A percentile compares a stretch with the other conserved stretches of the same genome.
phyloP scores from a whole-genome alignment of 2,113 vertebrate genomes.

The Madoqua kirkii region DNA sequence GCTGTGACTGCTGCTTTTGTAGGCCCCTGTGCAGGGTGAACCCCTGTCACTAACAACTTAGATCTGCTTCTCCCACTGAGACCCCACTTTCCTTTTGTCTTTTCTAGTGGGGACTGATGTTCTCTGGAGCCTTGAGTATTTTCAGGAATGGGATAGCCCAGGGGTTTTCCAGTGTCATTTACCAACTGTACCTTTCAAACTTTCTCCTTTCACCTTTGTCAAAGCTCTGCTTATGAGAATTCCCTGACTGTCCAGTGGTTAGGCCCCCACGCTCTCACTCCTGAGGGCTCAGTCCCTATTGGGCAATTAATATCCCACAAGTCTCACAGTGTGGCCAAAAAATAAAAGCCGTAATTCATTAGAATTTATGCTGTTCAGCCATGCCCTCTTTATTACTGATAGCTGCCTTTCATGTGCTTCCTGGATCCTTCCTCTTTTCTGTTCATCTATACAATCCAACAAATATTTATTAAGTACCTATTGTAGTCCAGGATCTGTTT shows the following conservation, averaged over 20 bases:
- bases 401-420: neutral
- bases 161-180: neutral
- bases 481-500: neutral
- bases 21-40: neutral
- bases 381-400: neutral
- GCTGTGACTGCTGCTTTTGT: neutral
- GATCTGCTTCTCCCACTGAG: neutral
- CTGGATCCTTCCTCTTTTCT: neutral
- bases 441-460: neutral
- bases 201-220: neutral
- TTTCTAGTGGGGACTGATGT: neutral
- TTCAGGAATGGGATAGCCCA: neutral
- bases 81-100: neutral
- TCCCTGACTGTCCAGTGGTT: neutral
- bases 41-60: no score
- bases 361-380: neutral
- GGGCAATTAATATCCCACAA: neutral
- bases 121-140: neutral
- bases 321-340: neutral
- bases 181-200: neutral
- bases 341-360: neutral
- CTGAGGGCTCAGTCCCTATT: neutral
- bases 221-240: neutral
- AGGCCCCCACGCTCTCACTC: neutral
- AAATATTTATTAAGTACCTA: neutral